Evolutionary conservation across 2,888 invertebrate species (phyloP).

Genomic region (Chrysina gloriosa): DNA sequence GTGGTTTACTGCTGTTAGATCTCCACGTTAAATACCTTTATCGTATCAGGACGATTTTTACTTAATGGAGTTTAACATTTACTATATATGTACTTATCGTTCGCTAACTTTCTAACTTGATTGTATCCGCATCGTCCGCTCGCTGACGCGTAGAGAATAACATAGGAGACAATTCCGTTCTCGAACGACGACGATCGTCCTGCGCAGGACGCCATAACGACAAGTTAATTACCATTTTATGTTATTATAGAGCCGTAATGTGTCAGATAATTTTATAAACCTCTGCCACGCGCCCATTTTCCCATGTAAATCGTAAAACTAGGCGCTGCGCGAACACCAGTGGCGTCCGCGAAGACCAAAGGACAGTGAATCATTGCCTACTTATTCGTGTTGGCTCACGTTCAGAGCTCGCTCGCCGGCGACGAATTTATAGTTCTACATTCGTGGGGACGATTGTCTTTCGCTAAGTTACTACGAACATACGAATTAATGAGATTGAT

Average conservation of each 20-base stretch:
- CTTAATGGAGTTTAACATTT: too few relatives aligned
- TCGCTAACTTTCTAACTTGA: too few relatives aligned
- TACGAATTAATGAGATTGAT: too few relatives aligned
- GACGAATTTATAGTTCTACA: constrained; percentile 25
- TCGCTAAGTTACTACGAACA: too few relatives aligned
- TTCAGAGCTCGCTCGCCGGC: not conserved
- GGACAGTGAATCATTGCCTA: constrained; percentile 33
- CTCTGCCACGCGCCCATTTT: constrained; percentile 46
- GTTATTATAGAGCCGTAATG: constrained; percentile 51
- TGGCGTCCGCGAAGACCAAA: constrained; percentile 16
- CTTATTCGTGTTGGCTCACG: not conserved
- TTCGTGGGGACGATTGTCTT: constrained; percentile 10
- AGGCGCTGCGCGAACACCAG: not conserved
- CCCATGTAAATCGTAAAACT: constrained; percentile 45
- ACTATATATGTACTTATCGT: too few relatives aligned
- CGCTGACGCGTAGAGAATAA: too few relatives aligned
- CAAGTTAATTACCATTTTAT: constrained; percentile 53
- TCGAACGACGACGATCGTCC: too few relatives aligned
- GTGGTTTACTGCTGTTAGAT: too few relatives aligned
- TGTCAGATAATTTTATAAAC: constrained; percentile 51
- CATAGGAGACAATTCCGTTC: too few relatives aligned
- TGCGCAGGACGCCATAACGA: constrained; percentile 45
- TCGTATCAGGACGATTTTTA: too few relatives aligned
- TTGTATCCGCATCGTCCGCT: too few relatives aligned
- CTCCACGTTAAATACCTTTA: too few relatives aligned